Base-by-base conservation (phyloP, 2,113 vertebrate species). In the Melanerpes formicivorus region DNA sequence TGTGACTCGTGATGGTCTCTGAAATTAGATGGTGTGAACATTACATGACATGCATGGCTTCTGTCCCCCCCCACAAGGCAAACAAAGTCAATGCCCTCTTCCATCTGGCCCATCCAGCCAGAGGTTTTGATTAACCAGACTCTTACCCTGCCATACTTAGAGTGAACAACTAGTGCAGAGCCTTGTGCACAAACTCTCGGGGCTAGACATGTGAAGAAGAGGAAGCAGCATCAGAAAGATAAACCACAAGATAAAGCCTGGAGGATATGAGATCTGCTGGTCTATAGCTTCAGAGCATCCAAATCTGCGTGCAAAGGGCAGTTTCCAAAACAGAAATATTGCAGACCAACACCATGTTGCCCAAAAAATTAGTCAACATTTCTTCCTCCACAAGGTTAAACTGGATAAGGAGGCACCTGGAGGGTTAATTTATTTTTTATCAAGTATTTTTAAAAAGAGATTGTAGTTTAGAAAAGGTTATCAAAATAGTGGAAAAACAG, bases 221-320 rank as follows among this genome's bases (percentile, higher is more conserved):
- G 95, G 96, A 96, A 96, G 95, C 85, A 80, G 87, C 90, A 93
- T 91, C 96, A 96, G 78, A 95, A 83, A 91, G 88, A 95, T 93
- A 87, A 96, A 96, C 96, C 97, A 90, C 96, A 95, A 97, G 96
- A 97, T 96, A 96, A 92, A 84, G 82, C 80, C 52, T 82, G 66
- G 72, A 93, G 93, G 96, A 95, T 95, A 88, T 93, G 86, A 96
- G 87, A 92, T 65, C 93, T 93, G 91, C 75, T 77, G 78, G 52
- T 59, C 89, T 93, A 37, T 48, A 93, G 78, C 83, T 93, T 93
- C 62, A 65, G 84, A 88, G 79, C 65, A 32, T 84, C 70, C 90
- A 66, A 90, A 86, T 59, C 54, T 72, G 86, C 87, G 74, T 42
- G 72, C 69, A 86, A 91, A 93, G 91, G 1, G 5, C 42, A 66